Evolutionary conservation across 2,888 invertebrate genomes (phyloP).

Genomic region (Cosmia pyralina): DNA sequence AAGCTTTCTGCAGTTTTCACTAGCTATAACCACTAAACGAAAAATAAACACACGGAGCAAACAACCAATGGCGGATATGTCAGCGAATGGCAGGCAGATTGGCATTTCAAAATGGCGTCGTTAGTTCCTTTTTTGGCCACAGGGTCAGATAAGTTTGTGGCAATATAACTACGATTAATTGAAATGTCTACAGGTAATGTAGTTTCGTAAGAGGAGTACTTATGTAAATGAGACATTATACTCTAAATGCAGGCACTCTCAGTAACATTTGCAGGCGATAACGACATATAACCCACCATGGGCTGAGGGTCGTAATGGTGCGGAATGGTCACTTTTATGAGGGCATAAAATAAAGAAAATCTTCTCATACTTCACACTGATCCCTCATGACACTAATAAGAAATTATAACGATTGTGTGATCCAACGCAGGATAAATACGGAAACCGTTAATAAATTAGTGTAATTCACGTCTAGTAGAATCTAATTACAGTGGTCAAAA

Average conservation of each 20-base stretch:
- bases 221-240: conserved; percentile 31
- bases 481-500: neutral
- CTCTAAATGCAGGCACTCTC: conserved; percentile 22
- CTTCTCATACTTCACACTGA: conserved; percentile 65
- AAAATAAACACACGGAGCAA: too few species aligned
- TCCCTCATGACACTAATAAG: conserved; percentile 72
- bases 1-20: too few species aligned
- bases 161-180: neutral
- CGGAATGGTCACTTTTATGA: conserved; percentile 78
- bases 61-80: too few species aligned
- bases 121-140: too few species aligned
- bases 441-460: conserved; percentile 21
- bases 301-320: conserved; percentile 69
- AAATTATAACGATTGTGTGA: conserved; percentile 65
- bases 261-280: conserved; percentile 67
- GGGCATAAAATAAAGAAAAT: conserved; percentile 76
- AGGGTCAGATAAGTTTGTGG: too few species aligned
- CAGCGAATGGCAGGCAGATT: too few species aligned
- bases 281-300: conserved; percentile 67
- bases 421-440: conserved; percentile 28
- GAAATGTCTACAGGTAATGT: neutral
- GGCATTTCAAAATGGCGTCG: too few species aligned
- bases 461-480: neutral
- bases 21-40: too few species aligned
- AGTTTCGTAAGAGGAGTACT: neutral